A percentile compares a stretch with the other conserved stretches of the same genome.
Evolutionary conservation across 2,113 vertebrate species (phyloP).

Genomic region (Megatriorchis doriae): DNA sequence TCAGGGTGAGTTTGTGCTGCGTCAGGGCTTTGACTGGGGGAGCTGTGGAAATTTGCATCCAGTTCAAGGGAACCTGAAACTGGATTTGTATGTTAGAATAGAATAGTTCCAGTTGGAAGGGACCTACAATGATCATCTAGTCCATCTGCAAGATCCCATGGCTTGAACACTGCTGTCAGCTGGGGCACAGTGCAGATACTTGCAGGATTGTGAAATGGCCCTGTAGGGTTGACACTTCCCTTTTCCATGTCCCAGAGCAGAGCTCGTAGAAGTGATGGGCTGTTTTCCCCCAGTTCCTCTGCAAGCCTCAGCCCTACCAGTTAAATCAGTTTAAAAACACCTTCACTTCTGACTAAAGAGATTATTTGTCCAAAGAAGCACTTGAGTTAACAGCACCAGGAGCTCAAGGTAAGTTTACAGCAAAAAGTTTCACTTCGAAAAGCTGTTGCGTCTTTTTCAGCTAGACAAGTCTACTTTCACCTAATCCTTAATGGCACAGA

Average conservation of each 20-base stretch:
- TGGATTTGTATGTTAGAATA: background rate
- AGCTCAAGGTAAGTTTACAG: background rate
- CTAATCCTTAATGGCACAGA: background rate
- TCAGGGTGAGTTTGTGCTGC: rapidly evolving
- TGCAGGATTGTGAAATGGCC: background rate
- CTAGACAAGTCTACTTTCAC: background rate
- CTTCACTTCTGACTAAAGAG: background rate
- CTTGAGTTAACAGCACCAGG: background rate
- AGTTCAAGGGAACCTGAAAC: background rate
- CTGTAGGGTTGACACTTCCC: background rate
- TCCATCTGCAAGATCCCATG: background rate
- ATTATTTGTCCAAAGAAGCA: background rate
- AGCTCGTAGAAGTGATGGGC: no score
- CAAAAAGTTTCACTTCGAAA: background rate
- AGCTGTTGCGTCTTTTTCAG: background rate
- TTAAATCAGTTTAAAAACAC: background rate
- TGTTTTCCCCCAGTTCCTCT: background rate
- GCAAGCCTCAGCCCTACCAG: background rate
- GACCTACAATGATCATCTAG: background rate
- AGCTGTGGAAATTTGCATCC: background rate
- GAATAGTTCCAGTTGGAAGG: background rate
- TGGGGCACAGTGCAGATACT: no score
- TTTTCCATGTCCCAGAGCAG: background rate
- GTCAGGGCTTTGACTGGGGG: background rate
- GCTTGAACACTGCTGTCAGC: background rate